Evolutionary conservation across 2,113 vertebrate species (phyloP).

Genomic region (Pterocles burchelli): DNA sequence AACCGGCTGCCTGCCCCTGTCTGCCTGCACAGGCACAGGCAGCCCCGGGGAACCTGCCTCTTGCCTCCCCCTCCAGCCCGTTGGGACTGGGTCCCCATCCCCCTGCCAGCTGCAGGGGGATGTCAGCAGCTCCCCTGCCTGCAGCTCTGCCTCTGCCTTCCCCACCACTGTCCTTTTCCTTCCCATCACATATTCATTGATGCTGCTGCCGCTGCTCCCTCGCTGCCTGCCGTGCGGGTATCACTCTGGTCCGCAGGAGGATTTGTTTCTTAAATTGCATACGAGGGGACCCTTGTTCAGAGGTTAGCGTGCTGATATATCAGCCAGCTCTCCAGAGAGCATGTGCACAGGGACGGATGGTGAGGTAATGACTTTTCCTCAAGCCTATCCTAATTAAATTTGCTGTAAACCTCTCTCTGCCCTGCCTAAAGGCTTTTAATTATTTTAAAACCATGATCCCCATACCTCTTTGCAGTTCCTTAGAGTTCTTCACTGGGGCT

Average conservation of each 20-base stretch:
- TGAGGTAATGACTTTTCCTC: conserved; percentile 14
- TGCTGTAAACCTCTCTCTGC: neutral
- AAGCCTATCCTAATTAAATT: conserved; percentile 52
- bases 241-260: neutral
- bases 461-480: neutral
- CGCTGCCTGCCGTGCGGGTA: rapidly evolving
- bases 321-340: neutral
- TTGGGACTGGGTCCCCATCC: neutral
- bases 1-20: neutral
- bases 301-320: neutral
- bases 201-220: neutral
- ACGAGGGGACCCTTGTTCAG: rapidly evolving
- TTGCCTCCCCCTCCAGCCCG: neutral
- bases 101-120: rapidly evolving
- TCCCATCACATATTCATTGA: rapidly evolving
- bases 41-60: neutral
- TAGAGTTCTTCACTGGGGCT: neutral
- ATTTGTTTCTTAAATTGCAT: neutral
- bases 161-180: neutral
- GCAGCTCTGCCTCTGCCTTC: neutral
- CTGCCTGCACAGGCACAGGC: neutral
- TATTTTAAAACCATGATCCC: conserved; percentile 20
- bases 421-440: conserved; percentile 38
- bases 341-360: neutral
- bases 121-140: neutral